phyloP scores from a whole-genome alignment of 2,888 invertebrate species.

The Nasonovia ribisnigri region DNA sequence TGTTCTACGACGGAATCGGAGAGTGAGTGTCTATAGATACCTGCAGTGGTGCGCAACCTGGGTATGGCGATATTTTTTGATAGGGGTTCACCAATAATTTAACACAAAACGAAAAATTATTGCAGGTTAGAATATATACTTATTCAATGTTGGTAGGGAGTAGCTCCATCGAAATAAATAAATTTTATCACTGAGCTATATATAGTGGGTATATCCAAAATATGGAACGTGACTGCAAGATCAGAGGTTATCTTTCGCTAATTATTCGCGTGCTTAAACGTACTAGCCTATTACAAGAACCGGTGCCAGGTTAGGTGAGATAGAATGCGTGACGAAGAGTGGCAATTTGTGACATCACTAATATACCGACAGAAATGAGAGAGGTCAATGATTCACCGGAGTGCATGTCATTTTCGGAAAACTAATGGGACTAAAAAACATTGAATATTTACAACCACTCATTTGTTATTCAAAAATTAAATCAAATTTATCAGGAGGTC shows the following conservation, averaged over 20 bases:
- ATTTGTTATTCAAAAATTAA: constrained; percentile 52
- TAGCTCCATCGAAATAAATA: no score
- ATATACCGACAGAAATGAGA: no score
- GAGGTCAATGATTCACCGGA: neutral
- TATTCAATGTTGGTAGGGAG: no score
- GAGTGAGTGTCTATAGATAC: neutral
- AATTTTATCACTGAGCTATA: no score
- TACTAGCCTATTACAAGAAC: neutral
- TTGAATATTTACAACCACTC: constrained; percentile 53
- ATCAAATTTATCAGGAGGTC: constrained; percentile 42
- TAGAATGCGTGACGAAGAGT: neutral
- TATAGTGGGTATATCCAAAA: neutral
- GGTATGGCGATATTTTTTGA: no score
- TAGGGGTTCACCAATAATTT: no score
- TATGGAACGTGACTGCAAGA: neutral
- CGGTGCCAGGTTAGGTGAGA: neutral
- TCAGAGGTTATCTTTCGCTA: neutral
- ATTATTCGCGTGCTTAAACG: neutral
- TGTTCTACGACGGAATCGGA: neutral
- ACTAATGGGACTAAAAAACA: constrained; percentile 36
- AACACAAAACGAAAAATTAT: no score
- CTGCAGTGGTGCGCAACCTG: no score
- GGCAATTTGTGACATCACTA: neutral
- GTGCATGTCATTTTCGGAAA: constrained; percentile 12
- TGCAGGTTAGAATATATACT: no score